These are phyloP conservation scores for Hemistola chrysoprasaria DNA, from an alignment of 2,888 invertebrate species.

Conservation along the genomic window DNA sequence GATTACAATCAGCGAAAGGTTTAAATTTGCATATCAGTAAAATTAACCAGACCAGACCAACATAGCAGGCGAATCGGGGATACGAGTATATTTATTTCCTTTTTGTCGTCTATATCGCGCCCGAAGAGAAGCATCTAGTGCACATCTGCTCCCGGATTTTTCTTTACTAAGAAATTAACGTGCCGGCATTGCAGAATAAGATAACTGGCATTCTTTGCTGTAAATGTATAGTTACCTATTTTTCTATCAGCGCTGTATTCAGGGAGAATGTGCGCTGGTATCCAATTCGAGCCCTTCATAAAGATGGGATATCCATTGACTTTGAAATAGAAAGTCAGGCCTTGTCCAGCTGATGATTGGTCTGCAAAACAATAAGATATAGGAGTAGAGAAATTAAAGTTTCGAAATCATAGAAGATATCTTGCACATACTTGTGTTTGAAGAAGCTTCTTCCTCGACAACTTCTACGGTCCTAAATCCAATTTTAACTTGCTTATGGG, in stretches of 20 bases:
- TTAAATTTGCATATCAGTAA: too few relatives aligned
- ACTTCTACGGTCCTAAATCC: constrained; percentile 95
- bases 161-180: too few relatives aligned
- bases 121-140: too few relatives aligned
- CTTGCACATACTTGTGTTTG: constrained; percentile 49
- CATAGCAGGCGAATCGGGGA: too few relatives aligned
- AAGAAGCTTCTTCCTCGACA: constrained; percentile 85
- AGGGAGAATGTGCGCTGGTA: constrained; percentile 93
- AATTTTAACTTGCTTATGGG: constrained; percentile 83
- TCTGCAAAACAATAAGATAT: constrained; percentile 44
- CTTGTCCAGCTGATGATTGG: constrained; percentile 68
- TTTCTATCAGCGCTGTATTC: constrained; percentile 83
- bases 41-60: too few relatives aligned
- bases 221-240: constrained; percentile 55
- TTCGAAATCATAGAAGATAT: not conserved
- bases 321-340: constrained; percentile 92
- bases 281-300: constrained; percentile 97
- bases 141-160: too few relatives aligned
- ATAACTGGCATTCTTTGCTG: too few relatives aligned
- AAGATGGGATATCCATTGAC: constrained; percentile 94
- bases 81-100: too few relatives aligned
- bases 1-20: too few relatives aligned
- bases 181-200: too few relatives aligned
- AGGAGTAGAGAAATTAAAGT: too few relatives aligned
- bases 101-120: too few relatives aligned